Conservation (phyloP, 1,140 invertebrate genomes). For the Glossosoma conforme region DNA sequence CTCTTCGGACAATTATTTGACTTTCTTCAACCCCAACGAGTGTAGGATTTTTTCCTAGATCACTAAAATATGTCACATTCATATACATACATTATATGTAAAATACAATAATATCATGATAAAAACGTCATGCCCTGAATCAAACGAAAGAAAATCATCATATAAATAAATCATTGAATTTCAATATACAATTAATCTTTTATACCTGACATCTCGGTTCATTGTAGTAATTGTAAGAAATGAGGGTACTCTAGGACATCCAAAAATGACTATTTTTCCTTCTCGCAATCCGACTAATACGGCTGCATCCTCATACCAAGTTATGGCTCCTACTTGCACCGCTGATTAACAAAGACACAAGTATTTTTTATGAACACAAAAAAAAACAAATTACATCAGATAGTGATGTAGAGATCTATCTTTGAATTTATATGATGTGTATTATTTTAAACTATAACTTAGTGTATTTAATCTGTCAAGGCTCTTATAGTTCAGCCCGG, state of each 20-base stretch:
- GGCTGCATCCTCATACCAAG: constrained; percentile 45
- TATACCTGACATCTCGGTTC: constrained; percentile 41
- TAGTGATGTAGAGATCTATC: too few relatives aligned
- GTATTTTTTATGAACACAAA: too few relatives aligned
- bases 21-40: constrained; percentile 75
- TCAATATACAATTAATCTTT: constrained; percentile 1
- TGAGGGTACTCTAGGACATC: constrained; percentile 39
- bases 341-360: too few relatives aligned
- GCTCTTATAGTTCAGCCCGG: too few relatives aligned
- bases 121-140: too few relatives aligned
- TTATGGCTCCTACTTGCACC: constrained; percentile 44
- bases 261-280: constrained; percentile 44
- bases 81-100: too few relatives aligned
- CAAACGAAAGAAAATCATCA: neutral
- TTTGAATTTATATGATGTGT: too few relatives aligned
- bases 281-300: constrained; percentile 42
- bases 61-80: constrained; percentile 43
- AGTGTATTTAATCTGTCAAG: too few relatives aligned
- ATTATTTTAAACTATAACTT: too few relatives aligned
- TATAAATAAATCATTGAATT: neutral
- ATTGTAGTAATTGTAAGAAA: constrained; percentile 44
- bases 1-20: constrained; percentile 56
- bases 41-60: constrained; percentile 69
- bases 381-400: too few relatives aligned
- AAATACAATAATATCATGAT: too few relatives aligned